Percentiles rank a stretch among this genome's conserved stretches.
Conservation (phyloP, 2,888 invertebrate species). For the Strigamia crassipes region DNA sequence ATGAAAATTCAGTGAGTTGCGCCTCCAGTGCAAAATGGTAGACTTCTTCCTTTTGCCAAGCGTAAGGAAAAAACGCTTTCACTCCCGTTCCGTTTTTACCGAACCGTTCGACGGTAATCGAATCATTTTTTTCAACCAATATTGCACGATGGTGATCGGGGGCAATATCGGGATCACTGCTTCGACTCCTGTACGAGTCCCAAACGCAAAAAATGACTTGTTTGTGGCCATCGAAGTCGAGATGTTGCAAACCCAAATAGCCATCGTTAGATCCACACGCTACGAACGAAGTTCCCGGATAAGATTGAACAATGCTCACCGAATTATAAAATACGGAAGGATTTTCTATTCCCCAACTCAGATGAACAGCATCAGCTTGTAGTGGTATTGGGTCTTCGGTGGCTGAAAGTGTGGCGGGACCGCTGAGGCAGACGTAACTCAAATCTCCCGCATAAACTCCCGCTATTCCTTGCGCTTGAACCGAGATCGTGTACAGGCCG, state of each 20-base stretch:
- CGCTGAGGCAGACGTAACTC: background rate
- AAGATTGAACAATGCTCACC: background rate
- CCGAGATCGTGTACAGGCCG: background rate
- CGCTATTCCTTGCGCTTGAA: background rate
- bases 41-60: background rate
- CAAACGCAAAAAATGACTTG: background rate
- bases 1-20: background rate
- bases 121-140: background rate
- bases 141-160: background rate
- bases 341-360: background rate
- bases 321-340: background rate
- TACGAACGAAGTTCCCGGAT: conserved; percentile 8
- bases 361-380: conserved; percentile 12
- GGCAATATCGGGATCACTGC: background rate
- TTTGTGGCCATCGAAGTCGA: background rate
- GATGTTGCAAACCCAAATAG: background rate
- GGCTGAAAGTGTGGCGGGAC: background rate
- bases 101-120: background rate
- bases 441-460: conserved; percentile 31
- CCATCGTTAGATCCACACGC: background rate
- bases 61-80: background rate
- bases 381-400: background rate
- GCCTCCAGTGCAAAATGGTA: background rate
- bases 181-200: background rate
- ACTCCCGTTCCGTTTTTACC: background rate